Percentiles rank a stretch among this genome's conserved stretches.
These are phyloP conservation scores for Drymonia ruficornis DNA, from an alignment of 2,888 invertebrate species.

Conservation along the genomic window DNA sequence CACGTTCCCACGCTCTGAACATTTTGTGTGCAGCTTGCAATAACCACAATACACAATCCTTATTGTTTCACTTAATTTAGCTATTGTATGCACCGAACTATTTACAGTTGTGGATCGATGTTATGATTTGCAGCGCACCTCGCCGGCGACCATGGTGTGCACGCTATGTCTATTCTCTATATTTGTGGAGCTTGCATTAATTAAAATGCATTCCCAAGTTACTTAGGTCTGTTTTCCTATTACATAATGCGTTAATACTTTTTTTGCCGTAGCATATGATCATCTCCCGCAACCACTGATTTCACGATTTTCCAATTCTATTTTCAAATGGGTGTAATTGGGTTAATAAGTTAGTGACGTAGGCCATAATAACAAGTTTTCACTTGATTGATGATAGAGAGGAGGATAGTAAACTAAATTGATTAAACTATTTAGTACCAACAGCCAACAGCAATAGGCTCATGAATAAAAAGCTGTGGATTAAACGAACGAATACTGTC, in stretches of 20 bases:
- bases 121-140: slow-evolving; percentile 47
- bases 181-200: slow-evolving; percentile 20
- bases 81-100: slow-evolving; percentile 75
- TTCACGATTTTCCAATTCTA: slow-evolving; percentile 51
- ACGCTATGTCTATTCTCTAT: slow-evolving; percentile 22
- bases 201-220: slow-evolving; percentile 26
- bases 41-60: slow-evolving; percentile 78
- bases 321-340: slow-evolving; percentile 53
- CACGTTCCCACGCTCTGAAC: slow-evolving; percentile 77
- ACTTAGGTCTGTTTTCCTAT: background rate
- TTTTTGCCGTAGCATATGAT: background rate
- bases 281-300: slow-evolving; percentile 20
- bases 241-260: background rate
- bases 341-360: slow-evolving; percentile 56
- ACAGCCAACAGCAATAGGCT: slow-evolving; percentile 54
- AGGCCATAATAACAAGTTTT: slow-evolving; percentile 62
- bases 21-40: slow-evolving; percentile 74
- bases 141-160: slow-evolving; percentile 24
- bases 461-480: slow-evolving; percentile 64
- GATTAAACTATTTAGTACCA: slow-evolving; percentile 68
- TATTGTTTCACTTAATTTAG: slow-evolving; percentile 82
- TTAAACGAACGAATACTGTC: slow-evolving; percentile 59
- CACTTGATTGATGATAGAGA: slow-evolving; percentile 70
- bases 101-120: slow-evolving; percentile 71
- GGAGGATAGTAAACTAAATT: slow-evolving; percentile 63